These are phyloP conservation scores for Pseudopleuronectes americanus DNA, from an alignment of 2,797 vertebrate species.

Conservation along the genomic window DNA sequence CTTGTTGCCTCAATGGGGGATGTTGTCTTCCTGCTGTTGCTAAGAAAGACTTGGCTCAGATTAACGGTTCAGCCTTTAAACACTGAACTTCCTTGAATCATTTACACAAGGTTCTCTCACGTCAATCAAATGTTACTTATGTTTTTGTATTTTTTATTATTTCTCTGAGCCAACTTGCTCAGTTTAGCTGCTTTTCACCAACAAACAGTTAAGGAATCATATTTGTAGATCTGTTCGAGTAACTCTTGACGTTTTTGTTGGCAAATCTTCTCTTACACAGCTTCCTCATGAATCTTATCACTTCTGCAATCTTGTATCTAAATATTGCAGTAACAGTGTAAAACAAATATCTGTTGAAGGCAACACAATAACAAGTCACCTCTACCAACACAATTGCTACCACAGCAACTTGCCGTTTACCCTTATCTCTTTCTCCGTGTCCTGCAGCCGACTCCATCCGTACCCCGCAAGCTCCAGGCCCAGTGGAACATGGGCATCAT, in stretches of 20 bases:
- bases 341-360: background rate
- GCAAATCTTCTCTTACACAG: background rate
- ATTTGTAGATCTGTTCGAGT: no score
- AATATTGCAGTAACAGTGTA: background rate
- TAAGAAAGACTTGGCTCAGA: background rate
- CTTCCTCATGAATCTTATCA: background rate
- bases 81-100: slow-evolving; percentile 1
- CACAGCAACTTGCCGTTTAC: background rate
- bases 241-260: no score
- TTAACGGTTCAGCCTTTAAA: background rate
- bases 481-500: slow-evolving; percentile 93
- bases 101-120: background rate
- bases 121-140: background rate
- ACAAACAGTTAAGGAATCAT: background rate
- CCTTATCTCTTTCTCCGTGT: background rate
- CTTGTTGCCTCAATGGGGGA: background rate
- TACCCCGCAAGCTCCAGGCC: slow-evolving; percentile 88
- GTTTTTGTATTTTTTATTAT: accelerated
- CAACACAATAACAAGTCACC: background rate
- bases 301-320: background rate
- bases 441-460: slow-evolving; percentile 76
- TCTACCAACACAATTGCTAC: background rate
- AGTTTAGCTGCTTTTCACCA: background rate
- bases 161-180: background rate
- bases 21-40: background rate